phyloP scores from a whole-genome alignment of 2,797 vertebrate genomes.

The Platyrinchus mystaceus region DNA sequence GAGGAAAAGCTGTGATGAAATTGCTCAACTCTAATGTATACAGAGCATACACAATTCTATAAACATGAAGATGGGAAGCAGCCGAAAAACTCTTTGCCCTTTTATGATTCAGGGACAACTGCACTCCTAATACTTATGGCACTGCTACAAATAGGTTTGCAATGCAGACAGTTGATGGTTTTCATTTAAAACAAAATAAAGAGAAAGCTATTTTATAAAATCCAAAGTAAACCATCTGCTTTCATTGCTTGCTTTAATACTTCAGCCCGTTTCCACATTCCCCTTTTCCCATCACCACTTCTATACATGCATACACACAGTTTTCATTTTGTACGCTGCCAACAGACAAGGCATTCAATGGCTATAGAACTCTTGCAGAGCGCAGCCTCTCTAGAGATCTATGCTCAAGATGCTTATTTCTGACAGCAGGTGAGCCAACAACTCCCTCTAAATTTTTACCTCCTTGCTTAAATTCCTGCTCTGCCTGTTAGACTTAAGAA shows the following conservation, averaged over 20 bases:
- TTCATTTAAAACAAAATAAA: slow-evolving; percentile 48
- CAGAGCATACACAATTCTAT: background rate
- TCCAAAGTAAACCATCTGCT: slow-evolving; percentile 21
- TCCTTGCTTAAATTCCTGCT: background rate
- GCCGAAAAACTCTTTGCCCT: background rate
- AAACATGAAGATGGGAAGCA: slow-evolving; percentile 9
- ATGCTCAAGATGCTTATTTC: background rate
- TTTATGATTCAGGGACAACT: slow-evolving; percentile 13
- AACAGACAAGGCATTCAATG: background rate
- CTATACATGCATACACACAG: background rate
- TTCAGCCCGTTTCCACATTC: background rate
- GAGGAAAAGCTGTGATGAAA: slow-evolving; percentile 27
- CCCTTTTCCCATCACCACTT: background rate
- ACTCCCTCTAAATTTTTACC: background rate
- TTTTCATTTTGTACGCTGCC: background rate
- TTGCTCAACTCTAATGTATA: slow-evolving; percentile 2
- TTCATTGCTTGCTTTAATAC: slow-evolving; percentile 35
- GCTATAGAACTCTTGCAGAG: background rate
- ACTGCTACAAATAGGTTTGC: slow-evolving; percentile 31
- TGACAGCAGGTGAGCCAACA: background rate
- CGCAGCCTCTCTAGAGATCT: background rate
- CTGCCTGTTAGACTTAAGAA: background rate
- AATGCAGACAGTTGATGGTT: background rate
- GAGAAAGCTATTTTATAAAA: slow-evolving; percentile 62
- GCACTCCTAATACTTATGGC: background rate